Base-by-base conservation (phyloP, 2,113 vertebrate species). In the Gnathonemus longibarbis region DNA sequence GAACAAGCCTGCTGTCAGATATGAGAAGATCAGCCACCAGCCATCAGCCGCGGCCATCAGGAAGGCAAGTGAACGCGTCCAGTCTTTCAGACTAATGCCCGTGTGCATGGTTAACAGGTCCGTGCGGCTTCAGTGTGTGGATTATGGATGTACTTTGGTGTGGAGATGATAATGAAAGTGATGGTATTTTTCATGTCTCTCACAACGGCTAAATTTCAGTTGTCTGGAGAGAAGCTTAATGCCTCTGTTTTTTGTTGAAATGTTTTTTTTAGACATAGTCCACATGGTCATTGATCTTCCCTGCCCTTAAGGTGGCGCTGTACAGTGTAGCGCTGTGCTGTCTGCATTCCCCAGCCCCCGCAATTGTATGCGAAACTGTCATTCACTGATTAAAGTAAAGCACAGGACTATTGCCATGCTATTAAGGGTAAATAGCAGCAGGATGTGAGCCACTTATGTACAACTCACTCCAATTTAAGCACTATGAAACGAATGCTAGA, bases 41-140 rank as follows among this genome's bases (percentile, higher is more conserved):
- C 17, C 95, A 66, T 95, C 94, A 10, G 96, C 93, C 89, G 97
- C 97, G 91, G 97, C 98, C 90, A 96, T 97, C 93, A 97, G 96
- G 93, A 96, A 97, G 93, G 98, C 98, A 92, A 95, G 95, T 84
- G 87, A 74, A 58, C 19, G 1, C 1, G 6, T 62, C 2, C 24
- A 13, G 0, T 53, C 13, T 27, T 35, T 53, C 27, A 31, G n/a
- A 53, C n/a, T 52, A 19, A n/a, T 13, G 27, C n/a, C 21, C n/a
- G 0, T 70, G 62, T 31, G 24, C n/a, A 13, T 2, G 70, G 70
- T 19, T 39, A 77, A 17, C 6, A 3, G 35, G 15, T 77, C 70
- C 1, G 2, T 19, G n/a, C 13, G 9, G 9, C 62, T n/a, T 50
- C 9, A n/a, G 11, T 5, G 5, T 48, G 31, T 86, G n/a, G 3